A percentile compares a stretch with the other conserved stretches of the same genome.
Conservation (phyloP, 2,888 invertebrate genomes). For the Agrenia bidenticulata region DNA sequence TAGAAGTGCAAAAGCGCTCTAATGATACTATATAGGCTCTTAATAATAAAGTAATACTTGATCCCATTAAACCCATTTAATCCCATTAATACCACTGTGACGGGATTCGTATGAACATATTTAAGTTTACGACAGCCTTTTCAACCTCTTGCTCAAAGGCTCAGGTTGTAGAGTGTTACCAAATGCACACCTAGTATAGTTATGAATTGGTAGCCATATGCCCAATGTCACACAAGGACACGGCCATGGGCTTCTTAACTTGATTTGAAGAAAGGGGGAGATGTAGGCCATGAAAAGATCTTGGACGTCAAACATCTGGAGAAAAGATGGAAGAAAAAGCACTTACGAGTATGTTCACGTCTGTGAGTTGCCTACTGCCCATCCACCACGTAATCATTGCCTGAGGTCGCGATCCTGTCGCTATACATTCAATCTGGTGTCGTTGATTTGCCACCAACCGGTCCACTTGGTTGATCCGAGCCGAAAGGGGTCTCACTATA, state of each 20-base stretch:
- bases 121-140: too few species aligned
- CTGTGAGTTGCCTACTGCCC: conserved; percentile 52
- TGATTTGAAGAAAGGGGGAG: conserved; percentile 13
- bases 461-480: conserved; percentile 47
- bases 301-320: conserved; percentile 12
- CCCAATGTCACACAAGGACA: too few species aligned
- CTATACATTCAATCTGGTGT: conserved; percentile 52
- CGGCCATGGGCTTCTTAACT: not conserved
- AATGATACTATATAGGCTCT: too few species aligned
- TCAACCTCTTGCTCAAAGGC: too few species aligned
- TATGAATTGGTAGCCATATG: too few species aligned
- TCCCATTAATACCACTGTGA: too few species aligned
- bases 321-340: conserved; percentile 14
- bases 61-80: too few species aligned
- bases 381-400: conserved; percentile 53
- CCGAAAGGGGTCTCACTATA: conserved; percentile 51
- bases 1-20: too few species aligned
- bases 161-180: too few species aligned
- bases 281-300: conserved; percentile 11
- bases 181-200: too few species aligned
- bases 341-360: conserved; percentile 53
- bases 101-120: too few species aligned
- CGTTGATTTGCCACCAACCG: conserved; percentile 52
- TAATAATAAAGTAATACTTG: too few species aligned
- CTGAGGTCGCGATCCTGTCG: conserved; percentile 51